Conservation (phyloP, 1,140 invertebrate species). For the Geopemphigus sp. region DNA sequence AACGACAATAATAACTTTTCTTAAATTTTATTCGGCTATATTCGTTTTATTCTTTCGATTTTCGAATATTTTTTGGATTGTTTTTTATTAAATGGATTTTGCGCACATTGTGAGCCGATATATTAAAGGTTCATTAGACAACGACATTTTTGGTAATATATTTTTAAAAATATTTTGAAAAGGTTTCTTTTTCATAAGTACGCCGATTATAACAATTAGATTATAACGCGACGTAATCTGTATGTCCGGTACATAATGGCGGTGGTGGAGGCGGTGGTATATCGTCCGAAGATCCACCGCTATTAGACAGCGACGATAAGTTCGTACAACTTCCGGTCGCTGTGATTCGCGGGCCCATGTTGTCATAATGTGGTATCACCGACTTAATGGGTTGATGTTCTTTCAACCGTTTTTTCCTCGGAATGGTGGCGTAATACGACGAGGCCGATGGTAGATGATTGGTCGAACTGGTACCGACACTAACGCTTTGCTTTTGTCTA, state of each 20-base stretch:
- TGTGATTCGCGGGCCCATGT: conserved; percentile 83
- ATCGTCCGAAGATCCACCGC: conserved; percentile 52
- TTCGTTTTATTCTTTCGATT: background rate
- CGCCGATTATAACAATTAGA: background rate
- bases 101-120: background rate
- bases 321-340: conserved; percentile 79
- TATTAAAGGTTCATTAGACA: background rate
- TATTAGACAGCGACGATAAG: conserved; percentile 67
- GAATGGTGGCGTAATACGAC: conserved; percentile 61
- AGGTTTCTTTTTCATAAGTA: background rate
- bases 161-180: background rate
- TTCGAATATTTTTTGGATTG: background rate
- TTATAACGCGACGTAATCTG: conserved; percentile 55
- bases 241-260: conserved; percentile 57
- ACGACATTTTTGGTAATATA: too few species aligned
- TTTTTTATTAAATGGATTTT: background rate
- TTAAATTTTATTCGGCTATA: background rate
- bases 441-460: conserved; percentile 49
- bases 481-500: conserved; percentile 58
- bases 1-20: conserved; percentile 1
- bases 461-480: conserved; percentile 54
- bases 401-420: conserved; percentile 54
- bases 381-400: conserved; percentile 51
- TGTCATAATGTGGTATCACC: conserved; percentile 71
- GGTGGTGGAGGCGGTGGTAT: conserved; percentile 60